Percentiles rank a stretch among this genome's conserved stretches.
These are phyloP conservation scores for Odontomyia ornata DNA, from an alignment of 2,888 invertebrate genomes.

Conservation along the genomic window DNA sequence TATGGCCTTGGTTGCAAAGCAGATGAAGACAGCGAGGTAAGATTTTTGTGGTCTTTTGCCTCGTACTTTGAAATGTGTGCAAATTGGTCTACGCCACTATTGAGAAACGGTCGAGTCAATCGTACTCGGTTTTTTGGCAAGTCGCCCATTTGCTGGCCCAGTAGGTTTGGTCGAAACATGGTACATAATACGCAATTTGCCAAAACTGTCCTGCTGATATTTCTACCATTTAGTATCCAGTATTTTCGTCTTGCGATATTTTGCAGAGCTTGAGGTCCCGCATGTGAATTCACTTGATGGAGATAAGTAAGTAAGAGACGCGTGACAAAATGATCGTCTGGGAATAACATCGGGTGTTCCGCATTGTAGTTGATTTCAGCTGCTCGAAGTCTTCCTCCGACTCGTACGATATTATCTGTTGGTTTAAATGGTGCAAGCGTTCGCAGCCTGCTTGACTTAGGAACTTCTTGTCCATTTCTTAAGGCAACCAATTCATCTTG, in stretches of 20 bases:
- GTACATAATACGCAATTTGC: constrained; percentile 49
- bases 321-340: constrained; percentile 48
- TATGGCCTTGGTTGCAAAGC: neutral
- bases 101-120: constrained; percentile 43
- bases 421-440: constrained; percentile 43
- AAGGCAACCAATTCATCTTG: neutral
- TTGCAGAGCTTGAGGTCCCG: constrained; percentile 42
- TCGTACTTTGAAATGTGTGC: constrained; percentile 24
- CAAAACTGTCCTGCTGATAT: constrained; percentile 46
- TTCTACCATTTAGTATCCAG: constrained; percentile 52
- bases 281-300: constrained; percentile 25
- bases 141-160: constrained; percentile 53
- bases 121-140: constrained; percentile 50
- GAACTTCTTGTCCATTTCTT: neutral
- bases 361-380: constrained; percentile 43
- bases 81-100: constrained; percentile 45
- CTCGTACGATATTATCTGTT: constrained; percentile 30
- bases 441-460: neutral
- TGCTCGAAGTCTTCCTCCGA: constrained; percentile 44
- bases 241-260: constrained; percentile 49
- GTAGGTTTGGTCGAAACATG: constrained; percentile 45
- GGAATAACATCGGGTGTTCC: constrained; percentile 53
- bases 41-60: constrained; percentile 39
- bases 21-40: neutral
- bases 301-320: constrained; percentile 40